These are phyloP conservation scores for Platyura marginata DNA, from an alignment of 1,140 invertebrate species.

Conservation along the genomic window DNA sequence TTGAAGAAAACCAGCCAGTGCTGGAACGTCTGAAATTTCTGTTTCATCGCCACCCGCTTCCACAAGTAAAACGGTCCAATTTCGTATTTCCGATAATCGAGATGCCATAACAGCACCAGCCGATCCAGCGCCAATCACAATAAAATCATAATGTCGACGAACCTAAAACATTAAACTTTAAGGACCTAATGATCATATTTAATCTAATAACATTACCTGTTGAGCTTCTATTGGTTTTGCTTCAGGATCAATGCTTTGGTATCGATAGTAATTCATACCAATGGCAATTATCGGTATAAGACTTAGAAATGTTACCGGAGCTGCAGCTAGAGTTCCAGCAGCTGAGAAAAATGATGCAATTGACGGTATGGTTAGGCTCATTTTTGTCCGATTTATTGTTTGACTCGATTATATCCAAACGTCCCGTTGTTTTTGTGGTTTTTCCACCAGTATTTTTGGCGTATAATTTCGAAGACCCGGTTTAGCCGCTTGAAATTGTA, in stretches of 20 bases:
- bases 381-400: not conserved
- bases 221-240: constrained; percentile 46
- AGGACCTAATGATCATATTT: no score
- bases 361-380: not conserved
- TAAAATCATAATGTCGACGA: constrained; percentile 57
- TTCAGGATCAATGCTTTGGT: constrained; percentile 65
- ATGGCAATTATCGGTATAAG: constrained; percentile 61
- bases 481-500: constrained; percentile 25
- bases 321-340: constrained; percentile 24
- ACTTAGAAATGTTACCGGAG: constrained; percentile 38
- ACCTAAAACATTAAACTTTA: constrained; percentile 40
- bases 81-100: constrained; percentile 57
- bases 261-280: constrained; percentile 61
- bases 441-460: constrained; percentile 36
- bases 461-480: constrained; percentile 43
- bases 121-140: constrained; percentile 78
- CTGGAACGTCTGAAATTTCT: constrained; percentile 59
- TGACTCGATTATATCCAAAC: constrained; percentile 4
- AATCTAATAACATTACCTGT: constrained; percentile 39
- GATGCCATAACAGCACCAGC: constrained; percentile 86
- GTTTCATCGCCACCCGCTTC: constrained; percentile 73
- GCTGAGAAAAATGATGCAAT: not conserved
- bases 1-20: constrained; percentile 55
- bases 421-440: constrained; percentile 5
- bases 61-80: constrained; percentile 62